These are phyloP conservation scores for Lasiurus cinereus DNA, from an alignment of 2,113 vertebrate genomes.

Conservation along the genomic window DNA sequence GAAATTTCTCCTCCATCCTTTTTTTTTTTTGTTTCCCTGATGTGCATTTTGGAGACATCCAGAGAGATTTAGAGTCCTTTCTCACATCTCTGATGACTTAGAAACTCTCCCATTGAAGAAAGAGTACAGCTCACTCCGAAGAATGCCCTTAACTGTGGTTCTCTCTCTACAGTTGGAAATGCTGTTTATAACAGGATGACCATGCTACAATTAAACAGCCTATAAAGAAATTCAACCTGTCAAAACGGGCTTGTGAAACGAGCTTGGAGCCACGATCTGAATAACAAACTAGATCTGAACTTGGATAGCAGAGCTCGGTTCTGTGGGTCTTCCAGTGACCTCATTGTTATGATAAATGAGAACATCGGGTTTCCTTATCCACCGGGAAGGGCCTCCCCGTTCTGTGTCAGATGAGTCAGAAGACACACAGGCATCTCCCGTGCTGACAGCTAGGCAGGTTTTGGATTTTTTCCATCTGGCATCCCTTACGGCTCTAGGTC, in stretches of 20 bases:
- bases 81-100: background rate
- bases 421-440: slow-evolving; percentile 49
- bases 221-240: slow-evolving; percentile 71
- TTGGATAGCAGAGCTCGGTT: slow-evolving; percentile 61
- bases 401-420: slow-evolving; percentile 61
- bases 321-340: slow-evolving; percentile 60
- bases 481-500: background rate
- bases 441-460: slow-evolving; percentile 1
- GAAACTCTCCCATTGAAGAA: slow-evolving; percentile 43
- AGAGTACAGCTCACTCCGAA: background rate
- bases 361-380: slow-evolving; percentile 60
- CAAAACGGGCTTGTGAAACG: slow-evolving; percentile 76
- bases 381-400: background rate
- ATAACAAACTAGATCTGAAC: slow-evolving; percentile 72
- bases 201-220: slow-evolving; percentile 58
- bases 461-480: slow-evolving; percentile 28
- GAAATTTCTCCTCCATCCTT: background rate
- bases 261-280: slow-evolving; percentile 66
- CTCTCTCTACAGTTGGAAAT: slow-evolving; percentile 38
- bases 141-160: slow-evolving; percentile 25
- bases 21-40: background rate
- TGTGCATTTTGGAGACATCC: background rate
- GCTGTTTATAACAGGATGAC: slow-evolving; percentile 24
- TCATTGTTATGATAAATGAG: slow-evolving; percentile 67
- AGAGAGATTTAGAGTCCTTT: background rate